Evolutionary conservation across 2,113 vertebrate genomes (phyloP).

Genomic region (Sebastes fasciatus): DNA sequence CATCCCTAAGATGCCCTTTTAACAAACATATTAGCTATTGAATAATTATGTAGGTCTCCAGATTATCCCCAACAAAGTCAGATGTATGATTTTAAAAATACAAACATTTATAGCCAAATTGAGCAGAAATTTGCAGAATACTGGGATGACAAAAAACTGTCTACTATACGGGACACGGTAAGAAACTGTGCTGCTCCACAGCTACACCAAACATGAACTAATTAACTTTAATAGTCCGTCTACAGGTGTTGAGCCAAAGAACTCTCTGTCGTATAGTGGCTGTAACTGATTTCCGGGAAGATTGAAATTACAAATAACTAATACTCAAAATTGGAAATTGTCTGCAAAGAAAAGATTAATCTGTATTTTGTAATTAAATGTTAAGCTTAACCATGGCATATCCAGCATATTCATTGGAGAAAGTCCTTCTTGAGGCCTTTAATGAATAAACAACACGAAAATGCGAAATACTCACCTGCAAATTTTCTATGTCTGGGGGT

Average conservation of each 20-base stretch:
- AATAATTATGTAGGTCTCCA: not conserved
- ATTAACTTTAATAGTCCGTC: not conserved
- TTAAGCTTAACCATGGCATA: not conserved
- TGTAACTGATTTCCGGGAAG: not conserved
- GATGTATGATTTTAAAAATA: not conserved
- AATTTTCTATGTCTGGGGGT: too few species aligned
- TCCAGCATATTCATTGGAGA: not conserved
- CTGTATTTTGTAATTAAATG: not conserved
- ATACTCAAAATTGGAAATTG: not conserved
- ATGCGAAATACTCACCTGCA: too few species aligned
- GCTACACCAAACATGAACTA: not conserved
- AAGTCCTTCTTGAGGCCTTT: not conserved
- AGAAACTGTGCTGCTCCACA: not conserved
- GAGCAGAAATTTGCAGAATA: not conserved
- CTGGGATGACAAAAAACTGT: fast-evolving
- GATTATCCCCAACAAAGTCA: not conserved
- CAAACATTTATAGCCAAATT: not conserved
- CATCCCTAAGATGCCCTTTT: not conserved
- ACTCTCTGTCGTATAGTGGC: not conserved
- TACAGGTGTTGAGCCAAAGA: not conserved
- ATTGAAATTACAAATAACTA: not conserved
- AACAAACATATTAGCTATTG: not conserved
- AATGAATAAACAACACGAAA: too few species aligned
- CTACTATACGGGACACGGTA: not conserved
- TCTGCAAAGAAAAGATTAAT: not conserved